These are phyloP conservation scores for Pampusana beccarii DNA, from an alignment of 2,113 vertebrate species.

Conservation along the genomic window DNA sequence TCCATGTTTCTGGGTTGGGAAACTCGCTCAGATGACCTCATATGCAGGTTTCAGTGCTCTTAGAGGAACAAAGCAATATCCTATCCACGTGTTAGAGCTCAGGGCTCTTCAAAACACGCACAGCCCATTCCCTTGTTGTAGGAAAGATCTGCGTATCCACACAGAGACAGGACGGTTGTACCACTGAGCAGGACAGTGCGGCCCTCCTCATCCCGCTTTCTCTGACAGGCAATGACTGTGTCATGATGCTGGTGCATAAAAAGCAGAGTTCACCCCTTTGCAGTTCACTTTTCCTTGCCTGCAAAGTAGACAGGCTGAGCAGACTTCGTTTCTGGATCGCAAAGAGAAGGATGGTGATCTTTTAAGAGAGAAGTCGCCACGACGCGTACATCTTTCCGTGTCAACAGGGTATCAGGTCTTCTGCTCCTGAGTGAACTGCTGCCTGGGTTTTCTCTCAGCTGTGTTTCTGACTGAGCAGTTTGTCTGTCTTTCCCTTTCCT, in stretches of 20 bases:
- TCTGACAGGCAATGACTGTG: not conserved
- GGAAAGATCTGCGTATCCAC: not conserved
- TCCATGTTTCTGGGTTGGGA: not conserved
- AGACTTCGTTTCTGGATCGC: not conserved
- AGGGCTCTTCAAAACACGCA: not conserved
- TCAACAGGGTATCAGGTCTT: not conserved
- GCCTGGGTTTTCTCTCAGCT: not conserved
- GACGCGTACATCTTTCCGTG: not conserved
- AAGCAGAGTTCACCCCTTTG: not conserved
- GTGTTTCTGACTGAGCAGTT: not conserved
- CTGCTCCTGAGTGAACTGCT: not conserved
- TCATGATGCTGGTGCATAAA: not conserved
- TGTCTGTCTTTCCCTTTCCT: not conserved
- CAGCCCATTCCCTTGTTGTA: not conserved
- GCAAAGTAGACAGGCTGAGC: not conserved
- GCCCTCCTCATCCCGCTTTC: not conserved
- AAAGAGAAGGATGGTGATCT: not conserved
- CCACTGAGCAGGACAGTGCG: accelerated
- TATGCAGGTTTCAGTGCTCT: not conserved
- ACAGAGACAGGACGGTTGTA: not conserved
- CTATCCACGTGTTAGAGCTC: not conserved
- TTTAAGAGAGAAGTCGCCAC: not conserved
- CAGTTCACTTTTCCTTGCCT: not conserved
- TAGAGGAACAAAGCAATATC: not conserved
- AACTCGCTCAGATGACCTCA: not conserved